Conservation (phyloP, 2,113 vertebrate genomes). For the Anarrhichthys ocellatus region DNA sequence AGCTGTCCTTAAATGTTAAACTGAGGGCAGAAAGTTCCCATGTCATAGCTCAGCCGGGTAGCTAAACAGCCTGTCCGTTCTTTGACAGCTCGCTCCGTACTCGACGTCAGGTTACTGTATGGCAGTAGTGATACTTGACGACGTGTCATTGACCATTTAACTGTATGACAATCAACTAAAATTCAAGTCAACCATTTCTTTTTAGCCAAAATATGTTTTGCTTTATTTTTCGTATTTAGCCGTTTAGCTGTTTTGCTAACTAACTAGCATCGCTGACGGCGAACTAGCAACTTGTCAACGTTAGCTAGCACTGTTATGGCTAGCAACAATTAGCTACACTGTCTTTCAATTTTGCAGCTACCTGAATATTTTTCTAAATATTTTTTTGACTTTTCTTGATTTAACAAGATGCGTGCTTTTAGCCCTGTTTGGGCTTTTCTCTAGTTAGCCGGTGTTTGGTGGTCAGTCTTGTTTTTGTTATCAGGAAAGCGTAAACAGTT, state of each 20-base stretch:
- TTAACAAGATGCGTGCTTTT: no score
- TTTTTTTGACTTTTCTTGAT: background rate
- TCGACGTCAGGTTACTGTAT: slow-evolving; percentile 5
- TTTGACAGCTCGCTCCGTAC: slow-evolving; percentile 62
- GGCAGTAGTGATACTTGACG: background rate
- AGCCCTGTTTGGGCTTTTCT: background rate
- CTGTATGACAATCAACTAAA: background rate
- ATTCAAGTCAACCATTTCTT: background rate
- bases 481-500: background rate
- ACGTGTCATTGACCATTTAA: slow-evolving; percentile 48
- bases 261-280: background rate
- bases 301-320: slow-evolving; percentile 38
- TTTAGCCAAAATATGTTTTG: background rate
- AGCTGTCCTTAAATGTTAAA: background rate
- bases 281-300: slow-evolving; percentile 44
- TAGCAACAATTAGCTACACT: slow-evolving; percentile 36
- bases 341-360: slow-evolving; percentile 12
- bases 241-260: background rate
- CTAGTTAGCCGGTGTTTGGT: background rate
- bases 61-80: background rate
- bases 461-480: background rate
- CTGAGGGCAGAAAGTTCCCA: background rate
- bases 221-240: background rate
- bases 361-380: background rate
- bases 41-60: background rate